phyloP scores from a whole-genome alignment of 2,113 vertebrate genomes.

The Lophius piscatorius region DNA sequence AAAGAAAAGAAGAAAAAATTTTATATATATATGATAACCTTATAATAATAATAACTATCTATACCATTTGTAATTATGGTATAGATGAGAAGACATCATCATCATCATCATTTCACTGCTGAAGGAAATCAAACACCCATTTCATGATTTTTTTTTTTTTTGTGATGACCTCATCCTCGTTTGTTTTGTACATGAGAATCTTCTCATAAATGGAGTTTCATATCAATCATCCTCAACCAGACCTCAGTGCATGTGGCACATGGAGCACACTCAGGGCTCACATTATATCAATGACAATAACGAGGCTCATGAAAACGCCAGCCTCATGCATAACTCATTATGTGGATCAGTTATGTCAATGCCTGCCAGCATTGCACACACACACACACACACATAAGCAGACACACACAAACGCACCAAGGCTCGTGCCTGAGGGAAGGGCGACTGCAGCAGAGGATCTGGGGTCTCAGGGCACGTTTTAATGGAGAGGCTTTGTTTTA shows the following conservation, averaged over 20 bases:
- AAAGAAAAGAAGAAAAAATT: too few species aligned
- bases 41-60: too few species aligned
- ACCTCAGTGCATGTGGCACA: slow-evolving; percentile 36
- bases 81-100: too few species aligned
- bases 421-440: slow-evolving; percentile 41
- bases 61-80: too few species aligned
- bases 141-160: not conserved
- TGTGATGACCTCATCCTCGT: not conserved
- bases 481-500: slow-evolving; percentile 57
- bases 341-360: slow-evolving; percentile 44
- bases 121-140: not conserved
- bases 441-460: slow-evolving; percentile 36
- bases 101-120: too few species aligned
- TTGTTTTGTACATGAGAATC: not conserved
- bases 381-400: slow-evolving; percentile 5
- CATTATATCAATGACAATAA: slow-evolving; percentile 69
- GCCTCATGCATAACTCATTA: slow-evolving; percentile 36
- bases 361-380: slow-evolving; percentile 29
- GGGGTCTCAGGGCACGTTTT: slow-evolving; percentile 39
- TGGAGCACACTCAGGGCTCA: slow-evolving; percentile 24
- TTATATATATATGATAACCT: too few species aligned
- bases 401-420: not conserved
- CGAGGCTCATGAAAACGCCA: slow-evolving; percentile 44
- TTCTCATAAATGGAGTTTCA: slow-evolving; percentile 12
- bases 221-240: slow-evolving; percentile 38